Evolutionary conservation across 2,113 vertebrate species (phyloP), one percentile per base, ranked within the genome.

Genomic region (Gallinago media): DNA sequence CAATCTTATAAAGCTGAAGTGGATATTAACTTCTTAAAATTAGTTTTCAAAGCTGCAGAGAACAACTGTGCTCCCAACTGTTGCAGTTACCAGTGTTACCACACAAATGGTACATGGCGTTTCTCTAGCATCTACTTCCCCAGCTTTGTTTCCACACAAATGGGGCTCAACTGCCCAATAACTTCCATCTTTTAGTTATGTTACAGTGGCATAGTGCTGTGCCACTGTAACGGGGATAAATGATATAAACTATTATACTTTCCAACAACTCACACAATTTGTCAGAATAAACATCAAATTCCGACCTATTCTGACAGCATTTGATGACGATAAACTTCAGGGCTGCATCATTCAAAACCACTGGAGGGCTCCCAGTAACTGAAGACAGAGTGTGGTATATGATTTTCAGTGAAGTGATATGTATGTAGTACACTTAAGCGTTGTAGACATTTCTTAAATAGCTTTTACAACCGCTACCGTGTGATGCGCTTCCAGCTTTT

Each of bases 361-460:
- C 32, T 55, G 46, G 22, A 66, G 59, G 59, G 5, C 8, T 83
- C 36, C 31, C 19, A 20, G 18, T 58, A 81, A 62, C 27, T 42
- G 0, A 0, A 71, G 42, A 77, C 21, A 40, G 42, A 47, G 4
- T 2, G 6, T 6, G 58, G 29, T 15, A 36, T 8, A 38, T 9
- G 66, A 23, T 55, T 86, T 62, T 81, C 61, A 80, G 26, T 50
- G 20, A 77, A 80, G 26, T 29, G 8, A 80, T 85, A 15, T 7
- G 54, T 85, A 15, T 7, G 54, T 36, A 54, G 65, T 15, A n/a
- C 18, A 36, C 26, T 59, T 47, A 18, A 65, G 26, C 2, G 0
- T 19, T 55, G 7, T 14, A 85, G 49, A 46, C 12, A 27, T 49
- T 84, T 86, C 61, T 71, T n/a, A 59, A 91, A 47, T 31, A 84